Base-by-base conservation (phyloP, 2,797 vertebrate species). In the Sebastes hubbsi region DNA sequence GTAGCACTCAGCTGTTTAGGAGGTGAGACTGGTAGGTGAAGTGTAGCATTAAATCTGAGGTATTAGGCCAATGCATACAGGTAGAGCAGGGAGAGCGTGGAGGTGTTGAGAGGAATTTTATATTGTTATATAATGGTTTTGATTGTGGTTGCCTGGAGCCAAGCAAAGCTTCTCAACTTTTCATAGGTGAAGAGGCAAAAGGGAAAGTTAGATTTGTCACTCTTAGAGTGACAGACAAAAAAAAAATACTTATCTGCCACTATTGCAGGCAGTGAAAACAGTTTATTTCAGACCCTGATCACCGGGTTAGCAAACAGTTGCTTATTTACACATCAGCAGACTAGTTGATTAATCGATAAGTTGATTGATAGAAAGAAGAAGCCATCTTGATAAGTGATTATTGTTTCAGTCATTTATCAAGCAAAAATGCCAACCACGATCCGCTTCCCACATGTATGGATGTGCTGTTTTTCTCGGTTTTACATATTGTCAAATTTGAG, bases 1-100 rank as follows among this genome's bases (percentile, higher is more conserved):
- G 71, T 36, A 76, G 87, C 70, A 0, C 85, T 93, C 92, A 91
- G 87, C 87, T 91, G 89, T 93, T 92, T 71, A 90, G 84, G 81
- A 90, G 87, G 88, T 89, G 88, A 91, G 80, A 87, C 80, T 71
- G 65, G 78, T 84, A 77, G 84, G 72, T 87, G 87, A 92, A 91
- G 86, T 91, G 87, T 87, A 78, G 77, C 85, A 77, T 89, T 88
- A 89, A 92, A 91, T 93, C 79, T 32, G 54, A 76, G 78, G 70
- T 80, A 77, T 87, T 80, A 79, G 59, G 72, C 67, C 52, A 64
- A 75, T 60, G 25, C 75, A 81, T 69, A 75, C 64, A 88, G 76
- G 80, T 69, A 61, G n/a, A 14, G 14, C 56, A 32, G 27, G 38
- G n/a, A 38, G 84, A 65, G 61, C 16, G 38, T n/a, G 12, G 52